Evolutionary conservation across 2,113 vertebrate species (phyloP), one percentile per base, ranked within the genome.

Genomic region (Osmerus eperlanus): DNA sequence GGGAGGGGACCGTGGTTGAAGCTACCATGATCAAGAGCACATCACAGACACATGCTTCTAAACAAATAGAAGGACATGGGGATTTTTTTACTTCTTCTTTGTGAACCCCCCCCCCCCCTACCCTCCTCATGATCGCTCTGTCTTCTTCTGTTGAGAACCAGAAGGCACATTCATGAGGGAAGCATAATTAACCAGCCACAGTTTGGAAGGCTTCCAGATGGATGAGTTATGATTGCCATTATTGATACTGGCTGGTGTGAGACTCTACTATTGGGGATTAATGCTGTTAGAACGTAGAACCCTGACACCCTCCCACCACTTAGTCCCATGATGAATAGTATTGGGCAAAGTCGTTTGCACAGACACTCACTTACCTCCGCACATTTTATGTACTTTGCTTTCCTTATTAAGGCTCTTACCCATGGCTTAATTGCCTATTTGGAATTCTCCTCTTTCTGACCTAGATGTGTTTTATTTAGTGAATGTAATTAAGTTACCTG

Each of bases 401-500:
- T 86, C 85, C 82, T 86, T 89, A 90, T 91, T 90, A 91, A 87
- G 88, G 85, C 85, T 88, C 87, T 87, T 87, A 90, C 85, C 84
- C 80, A 69, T 63, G 84, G 79, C 89, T 89, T 92, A 91, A 91
- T 91, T 88, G 87, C 89, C 89, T 90, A 87, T 91, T 90, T 91
- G 88, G 85, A 89, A 89, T 89, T 91, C 83, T 90, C 84, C 79
- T 88, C 88, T 88, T 86, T 86, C 77, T 90, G 89, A 90, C 92
- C 89, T 85, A 87, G 88, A 87, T 92, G 89, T 83, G 88, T 90
- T 92, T 92, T 89, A 91, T 92, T 91, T 89, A 85, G 82, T 74
- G 81, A 87, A 83, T 84, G 87, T 89, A 89, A 92, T 91, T 90
- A 91, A 90, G 90, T 85, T 90, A 91, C 87, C 90, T 91, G 90